Evolutionary conservation across 2,797 vertebrate genomes (phyloP).

Genomic region (Lagodon rhomboides): DNA sequence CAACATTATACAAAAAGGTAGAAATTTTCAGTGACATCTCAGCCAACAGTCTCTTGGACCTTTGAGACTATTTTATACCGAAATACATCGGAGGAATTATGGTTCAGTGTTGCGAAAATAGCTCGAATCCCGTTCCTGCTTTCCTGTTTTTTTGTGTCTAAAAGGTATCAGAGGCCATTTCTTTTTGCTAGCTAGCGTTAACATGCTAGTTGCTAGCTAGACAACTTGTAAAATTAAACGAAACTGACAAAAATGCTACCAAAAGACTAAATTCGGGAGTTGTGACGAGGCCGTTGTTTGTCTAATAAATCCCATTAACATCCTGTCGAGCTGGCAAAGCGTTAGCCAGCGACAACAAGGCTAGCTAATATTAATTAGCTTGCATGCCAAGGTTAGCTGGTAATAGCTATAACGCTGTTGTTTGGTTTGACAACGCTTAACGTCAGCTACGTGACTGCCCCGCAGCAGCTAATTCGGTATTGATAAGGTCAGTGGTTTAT

Average conservation of each 20-base stretch:
- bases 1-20: conserved; percentile 72
- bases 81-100: conserved; percentile 63
- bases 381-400: conserved; percentile 75
- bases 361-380: conserved; percentile 78
- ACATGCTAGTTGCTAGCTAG: conserved; percentile 69
- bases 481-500: conserved; percentile 48
- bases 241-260: conserved; percentile 23
- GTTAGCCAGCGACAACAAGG: conserved; percentile 63
- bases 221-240: conserved; percentile 46
- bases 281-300: conserved; percentile 22
- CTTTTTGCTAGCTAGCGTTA: conserved; percentile 76
- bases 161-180: conserved; percentile 85
- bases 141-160: conserved; percentile 86
- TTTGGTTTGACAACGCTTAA: conserved; percentile 73
- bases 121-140: conserved; percentile 84
- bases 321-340: conserved; percentile 63
- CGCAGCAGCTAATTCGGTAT: conserved; percentile 39
- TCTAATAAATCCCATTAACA: conserved; percentile 25
- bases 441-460: conserved; percentile 68
- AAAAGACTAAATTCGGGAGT: conserved; percentile 12
- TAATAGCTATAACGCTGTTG: conserved; percentile 66
- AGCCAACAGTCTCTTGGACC: conserved; percentile 48
- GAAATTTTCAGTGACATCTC: conserved; percentile 70
- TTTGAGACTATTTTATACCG: conserved; percentile 55
- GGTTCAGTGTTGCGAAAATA: conserved; percentile 74